These are phyloP conservation scores for Saccopteryx bilineata DNA, from an alignment of 2,113 vertebrate species.

Conservation along the genomic window DNA sequence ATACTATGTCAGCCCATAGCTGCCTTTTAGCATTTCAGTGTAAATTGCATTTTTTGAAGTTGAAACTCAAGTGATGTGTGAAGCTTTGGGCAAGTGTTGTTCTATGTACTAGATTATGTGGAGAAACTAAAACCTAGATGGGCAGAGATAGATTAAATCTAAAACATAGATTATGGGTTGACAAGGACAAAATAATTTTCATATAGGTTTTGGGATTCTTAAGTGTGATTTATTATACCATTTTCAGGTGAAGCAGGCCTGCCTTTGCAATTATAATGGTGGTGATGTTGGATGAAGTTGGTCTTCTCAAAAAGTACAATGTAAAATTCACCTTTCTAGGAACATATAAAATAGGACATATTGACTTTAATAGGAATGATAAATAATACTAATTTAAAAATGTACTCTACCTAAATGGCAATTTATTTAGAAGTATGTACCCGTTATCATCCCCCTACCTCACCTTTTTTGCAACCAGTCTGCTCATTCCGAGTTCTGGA, in stretches of 20 bases:
- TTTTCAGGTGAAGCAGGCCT: slow-evolving; percentile 7
- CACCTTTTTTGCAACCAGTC: background rate
- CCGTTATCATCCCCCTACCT: background rate
- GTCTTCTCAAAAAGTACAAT: background rate
- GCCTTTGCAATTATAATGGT: slow-evolving; percentile 2
- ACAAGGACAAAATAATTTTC: background rate
- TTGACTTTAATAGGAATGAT: background rate
- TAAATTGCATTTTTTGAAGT: background rate
- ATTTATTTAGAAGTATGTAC: slow-evolving; percentile 30
- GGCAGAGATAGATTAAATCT: no score
- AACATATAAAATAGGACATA: slow-evolving; percentile 31
- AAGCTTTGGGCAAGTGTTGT: background rate
- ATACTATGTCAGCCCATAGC: background rate
- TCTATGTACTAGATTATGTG: background rate
- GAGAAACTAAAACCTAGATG: slow-evolving; percentile 46
- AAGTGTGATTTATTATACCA: background rate
- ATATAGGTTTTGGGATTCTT: slow-evolving; percentile 23
- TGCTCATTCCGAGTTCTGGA: background rate
- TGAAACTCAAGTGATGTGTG: background rate
- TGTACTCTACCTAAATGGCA: background rate
- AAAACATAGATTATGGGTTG: background rate
- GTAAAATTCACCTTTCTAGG: slow-evolving; percentile 41
- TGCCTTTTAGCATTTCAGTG: slow-evolving; percentile 4
- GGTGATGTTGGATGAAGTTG: background rate
- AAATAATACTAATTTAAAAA: slow-evolving; percentile 15